These are phyloP conservation scores for Betta splendens DNA, from an alignment of 2,797 vertebrate genomes.

Conservation along the genomic window DNA sequence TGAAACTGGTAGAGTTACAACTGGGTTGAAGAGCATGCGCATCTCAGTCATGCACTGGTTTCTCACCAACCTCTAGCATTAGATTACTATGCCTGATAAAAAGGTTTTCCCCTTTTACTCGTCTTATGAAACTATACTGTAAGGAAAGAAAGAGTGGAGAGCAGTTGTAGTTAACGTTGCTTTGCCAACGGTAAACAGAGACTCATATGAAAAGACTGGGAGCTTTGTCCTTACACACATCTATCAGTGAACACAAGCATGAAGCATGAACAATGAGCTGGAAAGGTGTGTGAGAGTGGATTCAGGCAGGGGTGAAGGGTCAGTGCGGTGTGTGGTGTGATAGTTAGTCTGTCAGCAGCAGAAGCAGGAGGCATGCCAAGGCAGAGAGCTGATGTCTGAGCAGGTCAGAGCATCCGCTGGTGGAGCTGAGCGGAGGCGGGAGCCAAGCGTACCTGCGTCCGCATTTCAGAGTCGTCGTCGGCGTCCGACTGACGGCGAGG, in stretches of 20 bases:
- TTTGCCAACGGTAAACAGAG: too few species aligned
- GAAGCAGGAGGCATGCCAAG: conserved; percentile 36
- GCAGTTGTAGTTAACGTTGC: conserved; percentile 13
- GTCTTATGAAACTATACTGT: conserved; percentile 97
- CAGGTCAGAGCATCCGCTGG: conserved; percentile 59
- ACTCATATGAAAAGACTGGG: too few species aligned
- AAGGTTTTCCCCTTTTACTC: conserved; percentile 95
- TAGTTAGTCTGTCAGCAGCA: conserved; percentile 23
- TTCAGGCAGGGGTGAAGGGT: conserved; percentile 30
- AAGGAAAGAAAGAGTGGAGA: conserved; percentile 74
- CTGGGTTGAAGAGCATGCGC: conserved; percentile 57
- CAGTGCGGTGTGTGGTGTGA: conserved; percentile 35
- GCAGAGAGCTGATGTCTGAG: conserved; percentile 41
- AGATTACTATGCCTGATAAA: conserved; percentile 99
- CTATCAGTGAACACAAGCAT: conserved; percentile 34
- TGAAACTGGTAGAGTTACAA: conserved; percentile 3
- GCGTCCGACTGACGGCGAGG: conserved; percentile 91
- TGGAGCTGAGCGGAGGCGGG: conserved; percentile 43
- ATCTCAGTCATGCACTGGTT: conserved; percentile 53
- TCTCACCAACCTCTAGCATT: conserved; percentile 99
- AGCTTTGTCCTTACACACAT: too few species aligned
- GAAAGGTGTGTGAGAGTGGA: conserved; percentile 25
- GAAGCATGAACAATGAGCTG: conserved; percentile 35
- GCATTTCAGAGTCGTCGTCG: conserved; percentile 92
- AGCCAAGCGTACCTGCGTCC: conserved; percentile 88